Evolutionary conservation across 2,888 invertebrate genomes (phyloP).

Genomic region (Tholera decimalis): DNA sequence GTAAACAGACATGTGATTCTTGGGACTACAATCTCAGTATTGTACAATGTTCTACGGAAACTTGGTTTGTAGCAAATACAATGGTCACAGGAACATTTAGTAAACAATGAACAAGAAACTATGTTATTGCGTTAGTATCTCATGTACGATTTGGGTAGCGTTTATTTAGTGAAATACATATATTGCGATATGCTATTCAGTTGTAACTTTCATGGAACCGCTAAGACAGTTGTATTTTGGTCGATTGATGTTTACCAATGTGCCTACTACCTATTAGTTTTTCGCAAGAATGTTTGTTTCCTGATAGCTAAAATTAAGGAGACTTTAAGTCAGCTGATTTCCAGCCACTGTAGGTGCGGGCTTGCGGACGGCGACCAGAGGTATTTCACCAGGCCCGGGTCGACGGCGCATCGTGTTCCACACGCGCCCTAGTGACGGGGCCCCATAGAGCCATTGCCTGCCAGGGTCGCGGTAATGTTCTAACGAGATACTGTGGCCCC

Average conservation of each 20-base stretch:
- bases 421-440: too few species aligned
- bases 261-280: neutral
- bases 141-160: constrained; percentile 2
- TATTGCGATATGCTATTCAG: neutral
- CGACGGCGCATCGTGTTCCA: too few species aligned
- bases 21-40: neutral
- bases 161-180: neutral
- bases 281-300: too few species aligned
- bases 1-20: neutral
- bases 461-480: too few species aligned
- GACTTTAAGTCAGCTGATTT: too few species aligned
- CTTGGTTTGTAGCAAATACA: constrained; percentile 38
- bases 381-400: too few species aligned
- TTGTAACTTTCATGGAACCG: neutral
- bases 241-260: neutral
- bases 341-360: too few species aligned
- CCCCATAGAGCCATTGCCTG: too few species aligned
- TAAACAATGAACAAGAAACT: constrained; percentile 37
- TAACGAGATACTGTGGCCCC: too few species aligned
- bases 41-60: constrained; percentile 24
- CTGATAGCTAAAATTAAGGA: too few species aligned
- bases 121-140: constrained; percentile 22
- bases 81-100: constrained; percentile 13
- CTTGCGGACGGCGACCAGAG: too few species aligned
- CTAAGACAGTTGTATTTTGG: neutral